A percentile compares a stretch with the other conserved stretches of the same genome.
Conservation (phyloP, 2,888 invertebrate genomes). For the Eupithecia insigniata region DNA sequence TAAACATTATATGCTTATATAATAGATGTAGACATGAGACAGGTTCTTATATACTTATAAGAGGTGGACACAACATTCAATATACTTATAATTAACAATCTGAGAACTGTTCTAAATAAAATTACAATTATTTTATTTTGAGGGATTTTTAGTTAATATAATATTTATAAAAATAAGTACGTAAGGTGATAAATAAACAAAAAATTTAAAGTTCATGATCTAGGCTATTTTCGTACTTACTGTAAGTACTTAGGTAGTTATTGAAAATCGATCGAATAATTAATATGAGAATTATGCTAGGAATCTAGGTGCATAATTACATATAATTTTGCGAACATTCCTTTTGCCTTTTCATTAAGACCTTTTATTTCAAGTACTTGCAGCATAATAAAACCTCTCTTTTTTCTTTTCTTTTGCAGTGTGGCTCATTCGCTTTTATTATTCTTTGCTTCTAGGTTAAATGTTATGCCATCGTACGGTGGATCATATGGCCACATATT, state of each 20-base stretch:
- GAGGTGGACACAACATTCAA: no score
- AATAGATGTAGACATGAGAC: no score
- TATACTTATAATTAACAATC: no score
- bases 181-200: no score
- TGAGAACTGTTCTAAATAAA: no score
- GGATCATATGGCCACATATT: not conserved
- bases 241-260: not conserved
- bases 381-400: slow-evolving; percentile 17
- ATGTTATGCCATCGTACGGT: not conserved
- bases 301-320: not conserved
- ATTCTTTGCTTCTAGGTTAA: slow-evolving; percentile 13
- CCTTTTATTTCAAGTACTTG: slow-evolving; percentile 11
- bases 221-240: no score
- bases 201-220: no score
- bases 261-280: not conserved
- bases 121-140: no score
- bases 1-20: no score
- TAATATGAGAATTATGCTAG: not conserved
- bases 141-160: no score
- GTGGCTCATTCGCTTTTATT: slow-evolving; percentile 14
- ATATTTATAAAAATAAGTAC: no score
- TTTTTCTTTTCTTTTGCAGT: slow-evolving; percentile 8
- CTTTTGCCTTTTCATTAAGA: slow-evolving; percentile 12
- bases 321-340: slow-evolving; percentile 15
- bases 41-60: no score